These are phyloP conservation scores for Nyleta sp. DNA, from an alignment of 2,888 invertebrate genomes.

Conservation along the genomic window DNA sequence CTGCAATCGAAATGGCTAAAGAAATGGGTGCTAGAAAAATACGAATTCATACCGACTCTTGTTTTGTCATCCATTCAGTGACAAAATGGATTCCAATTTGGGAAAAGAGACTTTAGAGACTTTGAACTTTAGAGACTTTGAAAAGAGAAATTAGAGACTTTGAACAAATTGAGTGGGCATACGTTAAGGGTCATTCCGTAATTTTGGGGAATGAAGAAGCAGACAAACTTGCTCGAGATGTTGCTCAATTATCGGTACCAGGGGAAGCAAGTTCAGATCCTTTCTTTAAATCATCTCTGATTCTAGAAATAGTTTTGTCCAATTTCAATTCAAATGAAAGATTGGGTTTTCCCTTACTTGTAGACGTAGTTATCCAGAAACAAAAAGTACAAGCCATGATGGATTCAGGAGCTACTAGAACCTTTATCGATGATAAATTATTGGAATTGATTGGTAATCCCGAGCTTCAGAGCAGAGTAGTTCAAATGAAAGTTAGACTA, in stretches of 20 bases:
- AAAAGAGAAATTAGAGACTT: too few species aligned
- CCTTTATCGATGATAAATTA: not conserved
- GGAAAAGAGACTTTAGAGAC: too few species aligned
- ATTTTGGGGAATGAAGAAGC: not conserved
- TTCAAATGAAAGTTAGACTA: not conserved
- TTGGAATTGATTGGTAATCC: not conserved
- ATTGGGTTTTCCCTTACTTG: not conserved
- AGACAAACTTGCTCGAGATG: not conserved
- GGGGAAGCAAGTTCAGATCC: not conserved
- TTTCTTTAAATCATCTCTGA: too few species aligned
- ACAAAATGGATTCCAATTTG: too few species aligned
- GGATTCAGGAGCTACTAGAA: slow-evolving; percentile 11
- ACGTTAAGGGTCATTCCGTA: slow-evolving; percentile 8
- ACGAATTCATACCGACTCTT: too few species aligned
- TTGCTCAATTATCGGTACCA: not conserved
- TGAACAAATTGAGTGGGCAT: not conserved
- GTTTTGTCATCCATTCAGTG: too few species aligned
- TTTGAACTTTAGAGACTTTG: too few species aligned
- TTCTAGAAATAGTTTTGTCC: not conserved
- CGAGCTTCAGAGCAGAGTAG: not conserved
- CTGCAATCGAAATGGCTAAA: too few species aligned
- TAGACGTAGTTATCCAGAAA: not conserved
- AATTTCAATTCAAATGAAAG: not conserved
- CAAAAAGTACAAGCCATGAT: not conserved
- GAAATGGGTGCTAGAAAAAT: too few species aligned